A percentile compares a stretch with the other conserved stretches of the same genome.
Evolutionary conservation across 2,113 vertebrate genomes (phyloP).

Genomic region (Balaenoptera acutorostrata): DNA sequence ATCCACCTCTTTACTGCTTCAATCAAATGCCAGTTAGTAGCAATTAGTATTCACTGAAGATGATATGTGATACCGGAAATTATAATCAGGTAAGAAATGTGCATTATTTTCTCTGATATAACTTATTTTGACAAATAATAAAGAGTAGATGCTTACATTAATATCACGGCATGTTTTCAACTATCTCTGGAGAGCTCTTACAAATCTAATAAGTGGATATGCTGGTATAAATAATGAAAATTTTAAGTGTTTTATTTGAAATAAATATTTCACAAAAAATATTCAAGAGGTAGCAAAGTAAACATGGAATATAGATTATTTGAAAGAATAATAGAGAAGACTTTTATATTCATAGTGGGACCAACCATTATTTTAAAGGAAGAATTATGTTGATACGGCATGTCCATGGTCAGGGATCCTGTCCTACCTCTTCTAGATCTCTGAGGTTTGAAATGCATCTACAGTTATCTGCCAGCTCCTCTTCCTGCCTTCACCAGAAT

Average conservation of each 20-base stretch:
- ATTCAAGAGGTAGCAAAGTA: neutral
- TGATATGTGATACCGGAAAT: constrained; percentile 14
- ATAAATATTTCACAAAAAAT: neutral
- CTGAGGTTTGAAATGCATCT: neutral
- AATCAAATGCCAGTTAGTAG: constrained; percentile 56
- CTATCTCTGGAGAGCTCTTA: constrained; percentile 17
- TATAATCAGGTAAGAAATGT: constrained; percentile 36
- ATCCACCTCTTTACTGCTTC: constrained; percentile 53
- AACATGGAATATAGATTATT: neutral
- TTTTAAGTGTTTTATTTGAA: constrained; percentile 33
- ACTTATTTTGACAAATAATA: constrained; percentile 48
- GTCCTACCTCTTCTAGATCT: neutral
- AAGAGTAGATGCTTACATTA: constrained; percentile 40
- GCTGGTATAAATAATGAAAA: neutral
- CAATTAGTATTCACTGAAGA: constrained; percentile 53
- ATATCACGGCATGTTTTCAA: constrained; percentile 1
- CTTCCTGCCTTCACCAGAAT: neutral
- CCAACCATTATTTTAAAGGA: neutral
- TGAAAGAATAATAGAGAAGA: neutral
- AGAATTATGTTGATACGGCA: neutral
- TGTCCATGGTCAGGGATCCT: neutral
- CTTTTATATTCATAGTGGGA: neutral
- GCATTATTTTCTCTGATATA: constrained; percentile 47
- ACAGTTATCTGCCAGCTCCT: neutral
- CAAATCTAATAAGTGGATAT: constrained; percentile 21